These are phyloP conservation scores for Drosophila pandora DNA, from an alignment of 1,140 invertebrate genomes.

Conservation along the genomic window DNA sequence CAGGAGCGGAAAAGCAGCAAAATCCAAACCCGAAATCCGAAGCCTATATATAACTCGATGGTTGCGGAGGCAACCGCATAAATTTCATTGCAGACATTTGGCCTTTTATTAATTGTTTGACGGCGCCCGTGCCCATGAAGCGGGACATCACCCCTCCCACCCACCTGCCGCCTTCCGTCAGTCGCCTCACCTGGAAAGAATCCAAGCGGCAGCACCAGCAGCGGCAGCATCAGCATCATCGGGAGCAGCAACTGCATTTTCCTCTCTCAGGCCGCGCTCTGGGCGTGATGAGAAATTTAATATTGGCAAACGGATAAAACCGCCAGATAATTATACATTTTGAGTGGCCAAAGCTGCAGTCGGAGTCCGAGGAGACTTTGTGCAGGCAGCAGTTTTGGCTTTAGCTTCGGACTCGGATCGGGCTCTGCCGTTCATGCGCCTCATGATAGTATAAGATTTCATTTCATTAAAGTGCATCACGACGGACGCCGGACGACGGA, in stretches of 20 bases:
- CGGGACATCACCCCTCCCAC: constrained; percentile 39
- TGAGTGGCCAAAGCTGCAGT: constrained; percentile 68
- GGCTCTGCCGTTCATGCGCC: constrained; percentile 62
- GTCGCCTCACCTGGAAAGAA: constrained; percentile 28
- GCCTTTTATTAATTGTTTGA: constrained; percentile 83
- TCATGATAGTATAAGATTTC: constrained; percentile 83
- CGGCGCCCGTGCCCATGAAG: constrained; percentile 79
- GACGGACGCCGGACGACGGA: constrained; percentile 62
- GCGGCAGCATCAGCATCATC: constrained; percentile 17
- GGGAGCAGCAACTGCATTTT: constrained; percentile 32
- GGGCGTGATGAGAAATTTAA: constrained; percentile 82
- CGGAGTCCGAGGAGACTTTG: constrained; percentile 31
- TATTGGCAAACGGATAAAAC: constrained; percentile 82
- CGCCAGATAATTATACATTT: constrained; percentile 82
- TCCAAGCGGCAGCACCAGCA: constrained; percentile 19
- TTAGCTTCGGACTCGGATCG: constrained; percentile 22
- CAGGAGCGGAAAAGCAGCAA: constrained; percentile 61
- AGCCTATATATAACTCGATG: constrained; percentile 56
- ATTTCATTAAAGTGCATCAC: constrained; percentile 83
- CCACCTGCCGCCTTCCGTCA: constrained; percentile 16
- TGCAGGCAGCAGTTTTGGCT: constrained; percentile 11
- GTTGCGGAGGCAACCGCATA: constrained; percentile 58
- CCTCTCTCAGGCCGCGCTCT: constrained; percentile 48
- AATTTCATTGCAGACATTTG: constrained; percentile 82
- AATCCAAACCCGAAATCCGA: constrained; percentile 38